A percentile compares a stretch with the other conserved stretches of the same genome.
phyloP scores from a whole-genome alignment of 2,113 vertebrate species.

The Sporophila hypoxantha region DNA sequence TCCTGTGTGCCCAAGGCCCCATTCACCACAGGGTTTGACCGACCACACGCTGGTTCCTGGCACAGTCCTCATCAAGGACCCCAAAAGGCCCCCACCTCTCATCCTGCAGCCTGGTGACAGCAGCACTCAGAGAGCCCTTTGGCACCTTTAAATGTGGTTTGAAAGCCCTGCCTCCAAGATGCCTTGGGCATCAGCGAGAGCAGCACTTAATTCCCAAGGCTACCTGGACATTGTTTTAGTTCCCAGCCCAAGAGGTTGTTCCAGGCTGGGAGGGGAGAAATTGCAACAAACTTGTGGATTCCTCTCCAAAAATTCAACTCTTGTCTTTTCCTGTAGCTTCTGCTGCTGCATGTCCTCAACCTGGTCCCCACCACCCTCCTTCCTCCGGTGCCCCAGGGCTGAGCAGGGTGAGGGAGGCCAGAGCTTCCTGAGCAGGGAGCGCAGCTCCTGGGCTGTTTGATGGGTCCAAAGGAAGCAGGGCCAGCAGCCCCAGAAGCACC shows the following conservation, averaged over 20 bases:
- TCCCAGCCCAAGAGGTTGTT: not conserved
- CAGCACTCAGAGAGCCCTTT: not conserved
- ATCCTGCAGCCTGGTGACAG: not conserved
- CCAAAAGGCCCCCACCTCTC: rapidly evolving
- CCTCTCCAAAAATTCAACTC: not conserved
- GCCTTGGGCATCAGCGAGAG: not conserved
- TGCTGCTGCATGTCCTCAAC: not conserved
- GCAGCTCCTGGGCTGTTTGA: not conserved
- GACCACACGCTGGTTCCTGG: not conserved
- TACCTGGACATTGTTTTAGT: not conserved
- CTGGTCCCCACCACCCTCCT: no score
- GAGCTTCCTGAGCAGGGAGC: not conserved
- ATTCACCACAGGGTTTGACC: not conserved
- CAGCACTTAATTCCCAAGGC: not conserved
- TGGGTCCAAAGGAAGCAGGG: not conserved
- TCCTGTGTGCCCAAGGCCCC: not conserved
- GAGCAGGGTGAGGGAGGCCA: not conserved
- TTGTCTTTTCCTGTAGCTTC: not conserved
- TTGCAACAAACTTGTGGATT: not conserved
- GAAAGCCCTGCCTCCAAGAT: not conserved
- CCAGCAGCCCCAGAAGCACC: not conserved
- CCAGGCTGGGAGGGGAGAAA: not conserved
- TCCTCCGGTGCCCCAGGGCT: not conserved
- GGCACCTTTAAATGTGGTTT: not conserved
- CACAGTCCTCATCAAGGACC: not conserved